A percentile compares a stretch with the other conserved stretches of the same genome.
Evolutionary conservation across 2,113 vertebrate species (phyloP).

Genomic region (Anarhynchus alexandrinus): DNA sequence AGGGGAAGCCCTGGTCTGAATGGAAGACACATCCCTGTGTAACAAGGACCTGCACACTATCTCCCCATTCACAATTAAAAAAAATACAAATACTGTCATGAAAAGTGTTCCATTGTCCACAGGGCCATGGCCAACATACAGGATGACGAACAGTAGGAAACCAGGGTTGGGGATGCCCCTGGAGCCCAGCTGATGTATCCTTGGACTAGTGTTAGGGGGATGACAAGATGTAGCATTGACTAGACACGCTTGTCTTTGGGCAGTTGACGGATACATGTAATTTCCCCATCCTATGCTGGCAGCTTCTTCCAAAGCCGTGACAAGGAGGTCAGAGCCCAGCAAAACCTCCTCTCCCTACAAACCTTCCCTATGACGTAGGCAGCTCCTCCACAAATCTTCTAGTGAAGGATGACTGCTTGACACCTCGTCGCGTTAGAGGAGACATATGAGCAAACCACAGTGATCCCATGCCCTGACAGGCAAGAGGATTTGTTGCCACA

Average conservation of each 20-base stretch:
- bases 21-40: conserved; percentile 60
- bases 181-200: not conserved
- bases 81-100: conserved; percentile 53
- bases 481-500: not conserved
- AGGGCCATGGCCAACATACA: not conserved
- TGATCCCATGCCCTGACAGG: accelerated
- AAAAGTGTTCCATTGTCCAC: conserved; percentile 4
- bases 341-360: not conserved
- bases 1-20: conserved; percentile 43
- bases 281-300: not conserved
- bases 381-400: not conserved
- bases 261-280: not conserved
- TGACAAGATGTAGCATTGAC: not conserved
- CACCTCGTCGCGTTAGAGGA: not conserved
- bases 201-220: not conserved
- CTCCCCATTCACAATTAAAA: conserved; percentile 47
- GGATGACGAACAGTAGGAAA: not conserved
- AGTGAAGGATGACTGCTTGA: not conserved
- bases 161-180: not conserved
- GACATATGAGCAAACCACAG: not conserved
- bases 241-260: not conserved
- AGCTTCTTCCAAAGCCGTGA: not conserved
- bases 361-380: not conserved
- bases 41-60: conserved; percentile 18
- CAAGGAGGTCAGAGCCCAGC: not conserved